A percentile compares a stretch with the other conserved stretches of the same genome.
These are phyloP conservation scores for Telenomus remus DNA, from an alignment of 1,140 invertebrate genomes.

Conservation along the genomic window DNA sequence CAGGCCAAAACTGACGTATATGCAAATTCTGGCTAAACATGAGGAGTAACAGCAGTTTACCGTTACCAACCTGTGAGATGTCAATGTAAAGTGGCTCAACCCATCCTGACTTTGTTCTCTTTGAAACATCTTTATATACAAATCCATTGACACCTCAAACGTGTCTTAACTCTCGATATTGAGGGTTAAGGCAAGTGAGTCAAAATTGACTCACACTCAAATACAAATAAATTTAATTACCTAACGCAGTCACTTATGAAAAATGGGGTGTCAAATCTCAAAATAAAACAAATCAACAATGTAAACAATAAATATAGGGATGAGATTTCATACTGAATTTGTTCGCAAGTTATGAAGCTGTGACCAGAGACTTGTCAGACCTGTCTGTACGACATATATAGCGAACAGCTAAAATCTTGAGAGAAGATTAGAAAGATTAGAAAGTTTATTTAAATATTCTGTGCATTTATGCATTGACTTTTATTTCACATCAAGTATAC, in stretches of 20 bases:
- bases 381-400: too few relatives aligned
- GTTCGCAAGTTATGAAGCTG: too few relatives aligned
- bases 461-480: constrained; percentile 55
- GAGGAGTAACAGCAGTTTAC: constrained; percentile 65
- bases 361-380: too few relatives aligned
- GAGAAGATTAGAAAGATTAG: too few relatives aligned
- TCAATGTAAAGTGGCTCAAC: constrained; percentile 44
- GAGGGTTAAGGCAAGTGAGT: too few relatives aligned
- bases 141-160: constrained; percentile 15
- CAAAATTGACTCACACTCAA: neutral
- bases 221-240: neutral
- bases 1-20: constrained; percentile 69
- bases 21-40: constrained; percentile 73
- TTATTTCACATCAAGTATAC: constrained; percentile 53
- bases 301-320: too few relatives aligned
- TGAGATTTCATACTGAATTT: too few relatives aligned
- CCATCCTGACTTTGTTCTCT: constrained; percentile 35
- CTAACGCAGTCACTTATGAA: too few relatives aligned
- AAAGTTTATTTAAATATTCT: constrained; percentile 52
- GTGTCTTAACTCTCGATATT: neutral
- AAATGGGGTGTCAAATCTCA: too few relatives aligned
- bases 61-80: constrained; percentile 38
- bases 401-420: too few relatives aligned
- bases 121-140: constrained; percentile 47
- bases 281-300: too few relatives aligned